A percentile compares a stretch with the other conserved stretches of the same genome.
phyloP scores from a whole-genome alignment of 2,113 vertebrate species.

The Phoxinus phoxinus region DNA sequence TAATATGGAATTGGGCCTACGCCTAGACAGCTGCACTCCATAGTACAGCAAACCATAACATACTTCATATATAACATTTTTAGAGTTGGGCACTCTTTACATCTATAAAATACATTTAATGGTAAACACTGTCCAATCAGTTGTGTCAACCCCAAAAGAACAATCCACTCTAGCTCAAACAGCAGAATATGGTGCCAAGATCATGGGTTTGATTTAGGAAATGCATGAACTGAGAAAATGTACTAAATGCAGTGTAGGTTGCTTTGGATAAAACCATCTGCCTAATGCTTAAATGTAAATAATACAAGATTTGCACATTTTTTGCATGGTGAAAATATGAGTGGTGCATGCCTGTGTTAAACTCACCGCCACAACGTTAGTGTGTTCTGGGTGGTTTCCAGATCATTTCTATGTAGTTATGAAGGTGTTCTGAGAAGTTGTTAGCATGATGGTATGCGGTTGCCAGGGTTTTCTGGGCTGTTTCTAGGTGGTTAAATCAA shows the following conservation, averaged over 20 bases:
- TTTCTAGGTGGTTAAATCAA: slow-evolving; percentile 16
- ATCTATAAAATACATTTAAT: neutral
- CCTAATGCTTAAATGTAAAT: neutral
- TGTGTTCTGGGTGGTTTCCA: slow-evolving; percentile 16
- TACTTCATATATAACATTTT: neutral
- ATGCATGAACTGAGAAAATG: neutral
- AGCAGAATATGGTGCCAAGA: neutral
- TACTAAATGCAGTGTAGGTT: neutral
- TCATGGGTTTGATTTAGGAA: neutral
- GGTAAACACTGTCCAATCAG: neutral
- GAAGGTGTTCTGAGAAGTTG: slow-evolving; percentile 16
- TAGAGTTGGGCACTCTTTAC: neutral
- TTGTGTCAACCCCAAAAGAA: neutral
- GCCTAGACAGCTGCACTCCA: neutral
- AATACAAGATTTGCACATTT: neutral
- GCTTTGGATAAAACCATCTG: neutral
- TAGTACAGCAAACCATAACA: neutral
- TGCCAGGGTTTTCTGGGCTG: neutral
- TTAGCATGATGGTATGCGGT: neutral
- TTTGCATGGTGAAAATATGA: neutral
- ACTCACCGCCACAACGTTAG: neutral
- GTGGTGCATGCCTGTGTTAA: neutral
- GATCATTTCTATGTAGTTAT: neutral
- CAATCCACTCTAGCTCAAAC: neutral
- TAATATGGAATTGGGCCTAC: slow-evolving; percentile 19